Evolutionary conservation across 2,888 invertebrate species (phyloP).

Genomic region (Lathronympha strigana): DNA sequence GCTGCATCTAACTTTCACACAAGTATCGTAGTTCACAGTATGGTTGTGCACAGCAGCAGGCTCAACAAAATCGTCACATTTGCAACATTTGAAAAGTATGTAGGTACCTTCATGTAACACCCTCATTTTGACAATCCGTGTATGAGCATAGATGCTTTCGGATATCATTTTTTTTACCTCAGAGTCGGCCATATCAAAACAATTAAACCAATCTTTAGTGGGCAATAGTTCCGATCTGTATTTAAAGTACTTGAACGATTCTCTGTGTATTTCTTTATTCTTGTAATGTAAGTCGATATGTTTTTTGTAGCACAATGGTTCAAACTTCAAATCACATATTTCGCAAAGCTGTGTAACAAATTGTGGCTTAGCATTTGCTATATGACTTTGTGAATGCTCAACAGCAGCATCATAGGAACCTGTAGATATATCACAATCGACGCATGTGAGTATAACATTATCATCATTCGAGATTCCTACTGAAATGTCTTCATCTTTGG

Average conservation of each 20-base stretch:
- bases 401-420: slow-evolving; percentile 30
- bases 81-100: slow-evolving; percentile 23
- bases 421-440: slow-evolving; percentile 16
- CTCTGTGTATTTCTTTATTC: slow-evolving; percentile 11
- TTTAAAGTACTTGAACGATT: slow-evolving; percentile 15
- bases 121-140: slow-evolving; percentile 26
- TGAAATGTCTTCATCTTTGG: not conserved
- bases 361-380: not conserved
- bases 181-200: not conserved
- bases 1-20: slow-evolving; percentile 4
- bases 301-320: slow-evolving; percentile 10
- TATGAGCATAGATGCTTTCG: slow-evolving; percentile 11
- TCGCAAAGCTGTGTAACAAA: slow-evolving; percentile 6
- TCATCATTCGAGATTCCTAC: not conserved
- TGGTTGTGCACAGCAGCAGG: slow-evolving; percentile 13
- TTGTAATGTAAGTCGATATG: slow-evolving; percentile 22
- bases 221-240: slow-evolving; percentile 16
- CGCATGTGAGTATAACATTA: slow-evolving; percentile 17
- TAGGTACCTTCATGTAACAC: not conserved
- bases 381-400: slow-evolving; percentile 33
- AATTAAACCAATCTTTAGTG: slow-evolving; percentile 4
- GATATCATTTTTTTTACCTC: not conserved
- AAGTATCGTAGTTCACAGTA: slow-evolving; percentile 29
- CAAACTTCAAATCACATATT: slow-evolving; percentile 25
- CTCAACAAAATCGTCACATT: slow-evolving; percentile 26